phyloP scores from a whole-genome alignment of 2,888 invertebrate species.

The Campoplex capitator region DNA sequence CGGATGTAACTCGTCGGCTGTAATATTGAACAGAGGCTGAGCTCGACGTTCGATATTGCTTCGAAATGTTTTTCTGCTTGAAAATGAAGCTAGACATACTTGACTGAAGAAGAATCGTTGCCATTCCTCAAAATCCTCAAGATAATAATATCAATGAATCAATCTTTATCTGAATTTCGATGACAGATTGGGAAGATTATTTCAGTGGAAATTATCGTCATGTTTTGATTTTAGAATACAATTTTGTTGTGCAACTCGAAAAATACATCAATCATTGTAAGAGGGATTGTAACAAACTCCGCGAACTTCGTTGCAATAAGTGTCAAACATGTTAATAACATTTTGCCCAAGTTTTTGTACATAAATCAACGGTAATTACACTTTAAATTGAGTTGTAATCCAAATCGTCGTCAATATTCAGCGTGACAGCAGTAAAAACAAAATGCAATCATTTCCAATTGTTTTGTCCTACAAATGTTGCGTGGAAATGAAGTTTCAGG shows the following conservation, averaged over 20 bases:
- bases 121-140: too few relatives aligned
- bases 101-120: not conserved
- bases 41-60: not conserved
- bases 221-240: not conserved
- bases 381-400: slow-evolving; percentile 1
- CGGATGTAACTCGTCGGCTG: not conserved
- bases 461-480: not conserved
- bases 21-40: slow-evolving; percentile 1
- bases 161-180: not conserved
- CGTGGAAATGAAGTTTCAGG: not conserved
- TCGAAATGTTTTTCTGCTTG: slow-evolving; percentile 11
- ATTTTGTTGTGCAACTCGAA: not conserved
- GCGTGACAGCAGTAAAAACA: slow-evolving; percentile 5
- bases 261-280: not conserved
- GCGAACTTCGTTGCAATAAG: not conserved
- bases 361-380: slow-evolving; percentile 19
- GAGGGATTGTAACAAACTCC: not conserved
- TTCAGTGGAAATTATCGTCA: not conserved
- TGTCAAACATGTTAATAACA: not conserved
- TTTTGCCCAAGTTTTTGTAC: not conserved
- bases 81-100: not conserved
- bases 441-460: not conserved
- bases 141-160: too few relatives aligned
- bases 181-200: not conserved
- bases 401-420: slow-evolving; percentile 11